Percentiles rank a stretch among this genome's conserved stretches.
Evolutionary conservation across 2,888 invertebrate species (phyloP).

Genomic region (Ichneumoninae sp.): DNA sequence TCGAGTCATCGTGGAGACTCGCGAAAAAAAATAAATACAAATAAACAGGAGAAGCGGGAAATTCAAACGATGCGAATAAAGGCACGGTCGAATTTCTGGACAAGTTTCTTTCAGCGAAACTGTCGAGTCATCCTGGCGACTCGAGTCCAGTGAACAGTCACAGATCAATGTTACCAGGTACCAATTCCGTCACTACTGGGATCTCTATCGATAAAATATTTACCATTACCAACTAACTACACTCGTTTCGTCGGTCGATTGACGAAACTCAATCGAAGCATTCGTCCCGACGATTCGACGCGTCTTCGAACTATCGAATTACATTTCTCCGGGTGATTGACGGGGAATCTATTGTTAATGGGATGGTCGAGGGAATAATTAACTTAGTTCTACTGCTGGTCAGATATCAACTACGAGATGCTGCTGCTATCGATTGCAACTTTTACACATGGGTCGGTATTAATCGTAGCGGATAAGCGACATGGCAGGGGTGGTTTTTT

Average conservation of each 20-base stretch:
- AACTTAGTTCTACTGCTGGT: slow-evolving; percentile 52
- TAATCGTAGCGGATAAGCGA: slow-evolving; percentile 58
- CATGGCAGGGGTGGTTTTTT: slow-evolving; percentile 37
- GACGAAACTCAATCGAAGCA: background rate
- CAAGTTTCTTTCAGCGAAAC: background rate
- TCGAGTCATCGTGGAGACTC: background rate
- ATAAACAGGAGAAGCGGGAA: background rate
- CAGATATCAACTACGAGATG: slow-evolving; percentile 52
- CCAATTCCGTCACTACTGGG: slow-evolving; percentile 30
- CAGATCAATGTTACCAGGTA: background rate
- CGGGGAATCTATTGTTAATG: slow-evolving; percentile 10
- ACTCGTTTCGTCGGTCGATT: slow-evolving; percentile 1
- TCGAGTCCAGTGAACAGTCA: slow-evolving; percentile 50
- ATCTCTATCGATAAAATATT: slow-evolving; percentile 1
- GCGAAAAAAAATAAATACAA: no score
- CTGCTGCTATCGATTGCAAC: slow-evolving; percentile 27
- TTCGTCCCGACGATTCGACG: slow-evolving; percentile 18
- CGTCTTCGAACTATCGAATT: slow-evolving; percentile 32
- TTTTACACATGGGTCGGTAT: slow-evolving; percentile 21
- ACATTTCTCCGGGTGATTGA: background rate
- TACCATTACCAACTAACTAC: slow-evolving; percentile 35
- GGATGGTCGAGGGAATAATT: slow-evolving; percentile 24
- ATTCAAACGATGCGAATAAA: slow-evolving; percentile 6
- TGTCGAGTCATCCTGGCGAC: slow-evolving; percentile 17
- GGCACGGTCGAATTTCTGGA: background rate